Evolutionary conservation across 2,888 invertebrate species (phyloP).

Genomic region (Spisula subtruncata): DNA sequence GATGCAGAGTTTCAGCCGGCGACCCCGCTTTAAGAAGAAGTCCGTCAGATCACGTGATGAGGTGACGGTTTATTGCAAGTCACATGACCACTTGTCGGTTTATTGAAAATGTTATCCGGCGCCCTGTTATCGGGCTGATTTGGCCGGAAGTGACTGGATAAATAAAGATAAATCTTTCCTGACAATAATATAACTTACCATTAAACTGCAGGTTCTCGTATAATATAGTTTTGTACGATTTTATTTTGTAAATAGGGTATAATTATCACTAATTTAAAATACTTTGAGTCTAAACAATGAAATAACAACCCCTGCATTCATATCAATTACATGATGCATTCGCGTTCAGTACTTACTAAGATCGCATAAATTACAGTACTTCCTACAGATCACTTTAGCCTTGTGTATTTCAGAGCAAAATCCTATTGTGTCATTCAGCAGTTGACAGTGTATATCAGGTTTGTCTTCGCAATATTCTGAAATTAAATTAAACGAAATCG

Average conservation of each 20-base stretch:
- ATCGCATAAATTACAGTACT: slow-evolving; percentile 29
- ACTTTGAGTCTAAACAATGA: not conserved
- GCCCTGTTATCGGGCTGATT: no score
- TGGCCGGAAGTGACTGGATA: no score
- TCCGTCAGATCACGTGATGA: no score
- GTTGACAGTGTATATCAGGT: not conserved
- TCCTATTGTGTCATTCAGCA: not conserved
- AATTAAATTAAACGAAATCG: not conserved
- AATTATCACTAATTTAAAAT: not conserved
- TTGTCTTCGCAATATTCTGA: not conserved
- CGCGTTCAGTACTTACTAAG: slow-evolving; percentile 11
- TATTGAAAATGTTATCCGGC: no score
- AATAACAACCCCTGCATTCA: not conserved
- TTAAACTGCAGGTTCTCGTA: not conserved
- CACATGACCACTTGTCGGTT: no score
- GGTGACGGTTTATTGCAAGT: no score
- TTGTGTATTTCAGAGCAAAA: not conserved
- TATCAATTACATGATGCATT: not conserved
- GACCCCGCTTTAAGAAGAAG: no score
- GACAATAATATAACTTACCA: no score
- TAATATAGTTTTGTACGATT: not conserved
- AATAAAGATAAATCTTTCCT: no score
- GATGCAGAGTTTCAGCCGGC: no score
- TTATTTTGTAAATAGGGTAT: not conserved
- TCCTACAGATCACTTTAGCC: slow-evolving; percentile 31